A percentile compares a stretch with the other conserved stretches of the same genome.
These are phyloP conservation scores for Anoncus sp. DNA, from an alignment of 2,888 invertebrate species.

Conservation along the genomic window DNA sequence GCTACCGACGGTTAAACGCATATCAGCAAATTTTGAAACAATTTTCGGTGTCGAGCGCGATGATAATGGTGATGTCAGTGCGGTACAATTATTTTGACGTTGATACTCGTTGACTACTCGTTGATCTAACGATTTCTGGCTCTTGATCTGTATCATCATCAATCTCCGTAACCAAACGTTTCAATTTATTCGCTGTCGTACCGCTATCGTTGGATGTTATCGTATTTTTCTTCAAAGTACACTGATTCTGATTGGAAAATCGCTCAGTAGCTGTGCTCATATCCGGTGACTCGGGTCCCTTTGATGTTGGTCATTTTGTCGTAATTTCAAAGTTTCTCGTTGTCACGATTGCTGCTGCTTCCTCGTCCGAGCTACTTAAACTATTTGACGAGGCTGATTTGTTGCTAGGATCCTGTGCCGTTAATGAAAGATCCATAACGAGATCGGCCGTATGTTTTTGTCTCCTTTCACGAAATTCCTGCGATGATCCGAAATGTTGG, in stretches of 20 bases:
- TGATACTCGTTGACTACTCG: slow-evolving; percentile 78
- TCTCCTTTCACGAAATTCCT: slow-evolving; percentile 83
- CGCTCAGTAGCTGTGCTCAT: slow-evolving; percentile 91
- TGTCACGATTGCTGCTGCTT: slow-evolving; percentile 77
- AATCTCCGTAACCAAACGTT: slow-evolving; percentile 65
- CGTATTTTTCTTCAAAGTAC: slow-evolving; percentile 90
- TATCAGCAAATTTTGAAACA: slow-evolving; percentile 87
- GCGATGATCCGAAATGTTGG: slow-evolving; percentile 80
- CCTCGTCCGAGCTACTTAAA: slow-evolving; percentile 79
- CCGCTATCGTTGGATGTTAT: slow-evolving; percentile 76
- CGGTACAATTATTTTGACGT: slow-evolving; percentile 66
- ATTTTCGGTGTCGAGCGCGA: slow-evolving; percentile 87
- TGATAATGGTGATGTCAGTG: slow-evolving; percentile 84
- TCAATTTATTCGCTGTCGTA: slow-evolving; percentile 62
- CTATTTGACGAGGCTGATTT: slow-evolving; percentile 81
- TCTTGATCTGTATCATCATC: slow-evolving; percentile 60
- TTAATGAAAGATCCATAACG: slow-evolving; percentile 92
- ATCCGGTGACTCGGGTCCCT: slow-evolving; percentile 86
- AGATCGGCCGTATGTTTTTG: slow-evolving; percentile 90
- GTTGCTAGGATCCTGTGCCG: slow-evolving; percentile 78
- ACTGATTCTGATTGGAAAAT: slow-evolving; percentile 91
- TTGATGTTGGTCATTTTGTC: slow-evolving; percentile 79
- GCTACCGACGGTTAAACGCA: slow-evolving; percentile 86
- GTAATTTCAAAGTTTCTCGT: slow-evolving; percentile 77
- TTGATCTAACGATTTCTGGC: slow-evolving; percentile 76